Conservation (phyloP, 2,888 invertebrate genomes). For the Phalera bucephala region DNA sequence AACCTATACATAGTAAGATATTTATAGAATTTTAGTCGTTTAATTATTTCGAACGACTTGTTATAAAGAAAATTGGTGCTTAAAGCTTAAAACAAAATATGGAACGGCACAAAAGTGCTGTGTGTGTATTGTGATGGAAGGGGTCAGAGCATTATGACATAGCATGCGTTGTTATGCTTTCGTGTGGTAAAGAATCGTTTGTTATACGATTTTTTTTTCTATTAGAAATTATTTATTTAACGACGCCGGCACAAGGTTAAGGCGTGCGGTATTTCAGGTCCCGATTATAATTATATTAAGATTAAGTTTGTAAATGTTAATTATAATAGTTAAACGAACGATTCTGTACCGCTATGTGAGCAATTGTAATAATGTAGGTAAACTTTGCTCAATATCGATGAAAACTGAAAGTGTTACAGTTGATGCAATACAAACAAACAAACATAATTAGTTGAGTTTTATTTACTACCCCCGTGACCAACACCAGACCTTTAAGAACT, state of each 20-base stretch:
- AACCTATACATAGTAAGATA: slow-evolving; percentile 83
- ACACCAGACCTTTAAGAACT: too few relatives aligned
- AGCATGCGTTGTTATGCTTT: slow-evolving; percentile 81
- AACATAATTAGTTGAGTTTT: slow-evolving; percentile 76
- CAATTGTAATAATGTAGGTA: slow-evolving; percentile 82
- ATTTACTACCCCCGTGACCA: slow-evolving; percentile 60
- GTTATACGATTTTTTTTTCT: slow-evolving; percentile 4
- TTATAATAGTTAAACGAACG: slow-evolving; percentile 34
- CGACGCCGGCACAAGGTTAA: slow-evolving; percentile 36
- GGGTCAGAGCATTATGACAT: slow-evolving; percentile 76
- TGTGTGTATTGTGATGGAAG: slow-evolving; percentile 76
- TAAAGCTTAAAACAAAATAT: slow-evolving; percentile 80
- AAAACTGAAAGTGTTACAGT: slow-evolving; percentile 82
- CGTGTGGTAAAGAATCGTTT: slow-evolving; percentile 53
- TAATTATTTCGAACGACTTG: slow-evolving; percentile 83
- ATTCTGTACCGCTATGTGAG: slow-evolving; percentile 56
- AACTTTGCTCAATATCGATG: slow-evolving; percentile 82
- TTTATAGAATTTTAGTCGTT: slow-evolving; percentile 83
- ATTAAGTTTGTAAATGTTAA: slow-evolving; percentile 10
- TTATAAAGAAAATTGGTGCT: slow-evolving; percentile 83
- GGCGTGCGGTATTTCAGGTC: slow-evolving; percentile 22
- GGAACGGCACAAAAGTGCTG: slow-evolving; percentile 60
- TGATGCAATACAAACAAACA: slow-evolving; percentile 82
- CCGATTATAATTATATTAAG: too few relatives aligned
- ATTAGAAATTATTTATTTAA: slow-evolving; percentile 13